These are phyloP conservation scores for Muscicapa adusta DNA, from an alignment of 2,113 vertebrate species.

Conservation along the genomic window DNA sequence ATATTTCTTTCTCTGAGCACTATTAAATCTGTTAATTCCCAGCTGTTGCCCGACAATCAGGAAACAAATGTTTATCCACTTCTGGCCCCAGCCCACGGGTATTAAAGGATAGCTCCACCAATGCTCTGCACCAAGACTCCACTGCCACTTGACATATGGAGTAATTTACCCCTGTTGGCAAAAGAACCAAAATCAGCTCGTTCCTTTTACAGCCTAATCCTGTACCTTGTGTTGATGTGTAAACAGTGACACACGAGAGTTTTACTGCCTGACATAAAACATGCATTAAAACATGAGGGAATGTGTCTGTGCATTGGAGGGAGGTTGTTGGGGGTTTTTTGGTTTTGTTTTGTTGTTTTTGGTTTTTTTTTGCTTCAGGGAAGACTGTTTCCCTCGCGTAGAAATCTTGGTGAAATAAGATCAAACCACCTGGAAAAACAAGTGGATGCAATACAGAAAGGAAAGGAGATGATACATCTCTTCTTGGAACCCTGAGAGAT, in stretches of 20 bases:
- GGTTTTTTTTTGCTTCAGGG: neutral
- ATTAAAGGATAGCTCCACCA: neutral
- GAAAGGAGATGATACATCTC: neutral
- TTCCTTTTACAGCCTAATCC: slow-evolving; percentile 14
- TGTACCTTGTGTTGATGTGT: neutral
- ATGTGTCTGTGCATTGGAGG: neutral
- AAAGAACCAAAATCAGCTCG: neutral
- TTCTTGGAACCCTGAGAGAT: neutral
- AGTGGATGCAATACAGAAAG: neutral
- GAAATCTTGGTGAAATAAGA: neutral
- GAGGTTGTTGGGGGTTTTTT: neutral
- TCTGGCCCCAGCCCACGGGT: neutral
- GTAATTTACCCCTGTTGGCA: slow-evolving; percentile 3
- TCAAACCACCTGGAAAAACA: neutral
- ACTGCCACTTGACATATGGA: neutral
- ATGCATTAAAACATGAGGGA: neutral
- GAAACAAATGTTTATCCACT: neutral
- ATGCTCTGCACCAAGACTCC: neutral
- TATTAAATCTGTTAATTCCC: neutral
- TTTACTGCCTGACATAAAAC: slow-evolving; percentile 1
- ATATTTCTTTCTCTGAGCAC: neutral
- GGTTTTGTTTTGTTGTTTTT: neutral
- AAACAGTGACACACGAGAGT: neutral
- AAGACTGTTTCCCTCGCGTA: neutral
- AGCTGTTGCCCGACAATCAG: neutral